Evolutionary conservation across 2,797 vertebrate species (phyloP).

Genomic region (Remorina albescens): DNA sequence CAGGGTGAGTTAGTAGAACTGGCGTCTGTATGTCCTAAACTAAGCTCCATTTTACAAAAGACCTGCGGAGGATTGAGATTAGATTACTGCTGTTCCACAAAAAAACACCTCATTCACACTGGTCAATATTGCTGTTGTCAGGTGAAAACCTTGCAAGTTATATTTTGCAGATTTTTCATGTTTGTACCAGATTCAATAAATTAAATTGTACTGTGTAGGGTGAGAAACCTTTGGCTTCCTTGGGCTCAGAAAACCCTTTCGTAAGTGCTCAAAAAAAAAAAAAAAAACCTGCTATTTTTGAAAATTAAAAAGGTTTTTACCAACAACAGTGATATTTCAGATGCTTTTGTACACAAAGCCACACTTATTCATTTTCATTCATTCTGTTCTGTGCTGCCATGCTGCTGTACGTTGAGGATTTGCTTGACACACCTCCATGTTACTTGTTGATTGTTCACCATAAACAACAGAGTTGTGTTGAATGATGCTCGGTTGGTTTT

Average conservation of each 20-base stretch:
- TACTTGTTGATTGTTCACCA: constrained; percentile 41
- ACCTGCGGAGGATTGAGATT: constrained; percentile 33
- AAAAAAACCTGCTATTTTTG: constrained; percentile 49
- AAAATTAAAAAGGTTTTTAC: constrained; percentile 53
- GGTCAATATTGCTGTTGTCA: constrained; percentile 55
- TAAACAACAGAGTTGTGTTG: constrained; percentile 36
- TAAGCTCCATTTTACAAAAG: constrained; percentile 37
- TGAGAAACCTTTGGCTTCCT: constrained; percentile 21
- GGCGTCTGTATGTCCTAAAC: constrained; percentile 41
- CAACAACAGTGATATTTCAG: constrained; percentile 42
- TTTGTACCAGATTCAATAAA: constrained; percentile 41
- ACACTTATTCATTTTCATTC: constrained; percentile 23
- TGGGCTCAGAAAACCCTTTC: constrained; percentile 16
- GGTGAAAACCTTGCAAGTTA: constrained; percentile 39
- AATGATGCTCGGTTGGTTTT: constrained; percentile 53
- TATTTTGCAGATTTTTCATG: constrained; percentile 45
- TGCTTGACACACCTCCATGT: constrained; percentile 40
- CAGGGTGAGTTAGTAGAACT: constrained; percentile 8
- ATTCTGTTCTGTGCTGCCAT: constrained; percentile 16
- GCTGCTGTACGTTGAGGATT: constrained; percentile 44
- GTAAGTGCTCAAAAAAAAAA: constrained; percentile 30
- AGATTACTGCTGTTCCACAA: constrained; percentile 56
- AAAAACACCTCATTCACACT: constrained; percentile 50
- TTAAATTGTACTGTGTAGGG: constrained; percentile 19
- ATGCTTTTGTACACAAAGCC: constrained; percentile 52